Conservation (phyloP, 92 coral and sea anemone genomes). For the Diadumene lineata region DNA sequence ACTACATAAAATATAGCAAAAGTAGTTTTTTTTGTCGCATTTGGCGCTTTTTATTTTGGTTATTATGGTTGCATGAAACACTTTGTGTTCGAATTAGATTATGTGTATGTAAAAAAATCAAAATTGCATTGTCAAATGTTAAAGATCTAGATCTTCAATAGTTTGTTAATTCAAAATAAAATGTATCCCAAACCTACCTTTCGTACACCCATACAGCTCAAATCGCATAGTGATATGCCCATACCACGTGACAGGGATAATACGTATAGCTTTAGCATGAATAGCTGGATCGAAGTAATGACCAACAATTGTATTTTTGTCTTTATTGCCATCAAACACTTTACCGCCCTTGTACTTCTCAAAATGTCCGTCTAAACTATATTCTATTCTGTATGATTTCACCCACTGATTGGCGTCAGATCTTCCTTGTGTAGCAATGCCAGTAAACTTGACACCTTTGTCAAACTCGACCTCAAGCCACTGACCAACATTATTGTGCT, state of each 20-base stretch:
- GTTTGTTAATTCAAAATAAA: not conserved
- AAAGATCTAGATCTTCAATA: not conserved
- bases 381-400: conserved; percentile 23
- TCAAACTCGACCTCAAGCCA: conserved; percentile 25
- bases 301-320: conserved; percentile 8
- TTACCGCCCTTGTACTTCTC: conserved; percentile 22
- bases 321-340: not conserved
- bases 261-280: not conserved
- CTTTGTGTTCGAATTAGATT: too few species aligned
- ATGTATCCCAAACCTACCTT: not conserved
- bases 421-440: conserved; percentile 24
- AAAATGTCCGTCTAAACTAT: conserved; percentile 29
- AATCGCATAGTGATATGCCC: conserved; percentile 18
- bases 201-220: conserved; percentile 15
- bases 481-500: conserved; percentile 7
- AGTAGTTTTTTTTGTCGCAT: too few species aligned
- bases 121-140: not conserved
- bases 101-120: not conserved
- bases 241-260: conserved; percentile 11
- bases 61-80: too few species aligned
- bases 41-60: too few species aligned
- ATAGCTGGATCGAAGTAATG: conserved; percentile 15
- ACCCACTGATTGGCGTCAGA: conserved; percentile 36
- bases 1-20: too few species aligned
- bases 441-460: conserved; percentile 19